Evolutionary conservation across 1,140 invertebrate genomes (phyloP).

Genomic region (Drosophila chauvacae): DNA sequence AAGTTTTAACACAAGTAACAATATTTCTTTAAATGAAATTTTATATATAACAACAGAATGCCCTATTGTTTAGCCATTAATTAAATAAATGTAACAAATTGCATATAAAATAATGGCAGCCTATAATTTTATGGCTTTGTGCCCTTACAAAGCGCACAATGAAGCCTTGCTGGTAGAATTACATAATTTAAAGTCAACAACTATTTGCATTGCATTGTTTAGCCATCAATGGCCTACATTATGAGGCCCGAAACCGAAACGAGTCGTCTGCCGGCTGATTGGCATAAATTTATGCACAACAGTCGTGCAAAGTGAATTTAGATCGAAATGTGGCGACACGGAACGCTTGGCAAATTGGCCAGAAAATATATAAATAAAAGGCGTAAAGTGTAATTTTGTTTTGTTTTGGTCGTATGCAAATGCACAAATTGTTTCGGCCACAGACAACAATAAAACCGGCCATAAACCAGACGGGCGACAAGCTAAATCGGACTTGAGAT

Average conservation of each 20-base stretch:
- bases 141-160: background rate
- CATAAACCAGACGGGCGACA: slow-evolving; percentile 25
- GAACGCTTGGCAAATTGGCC: slow-evolving; percentile 64
- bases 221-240: slow-evolving; percentile 33
- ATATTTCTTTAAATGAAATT: background rate
- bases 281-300: slow-evolving; percentile 26
- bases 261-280: slow-evolving; percentile 39
- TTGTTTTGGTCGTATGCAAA: slow-evolving; percentile 65
- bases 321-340: slow-evolving; percentile 70
- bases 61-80: background rate
- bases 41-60: background rate
- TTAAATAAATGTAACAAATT: background rate
- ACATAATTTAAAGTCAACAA: slow-evolving; percentile 11
- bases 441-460: slow-evolving; percentile 60
- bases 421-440: slow-evolving; percentile 59
- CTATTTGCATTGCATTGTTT: slow-evolving; percentile 13
- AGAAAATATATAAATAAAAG: slow-evolving; percentile 21
- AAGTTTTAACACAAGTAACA: too few relatives aligned
- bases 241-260: background rate
- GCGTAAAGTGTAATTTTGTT: slow-evolving; percentile 16
- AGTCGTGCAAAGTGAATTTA: slow-evolving; percentile 27
- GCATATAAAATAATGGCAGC: background rate
- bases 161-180: slow-evolving; percentile 3
- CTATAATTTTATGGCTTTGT: background rate
- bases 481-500: slow-evolving; percentile 44